Evolutionary conservation across 2,113 vertebrate species (phyloP), one percentile per base, ranked within the genome.

Genomic region (Pteronura brasiliensis): DNA sequence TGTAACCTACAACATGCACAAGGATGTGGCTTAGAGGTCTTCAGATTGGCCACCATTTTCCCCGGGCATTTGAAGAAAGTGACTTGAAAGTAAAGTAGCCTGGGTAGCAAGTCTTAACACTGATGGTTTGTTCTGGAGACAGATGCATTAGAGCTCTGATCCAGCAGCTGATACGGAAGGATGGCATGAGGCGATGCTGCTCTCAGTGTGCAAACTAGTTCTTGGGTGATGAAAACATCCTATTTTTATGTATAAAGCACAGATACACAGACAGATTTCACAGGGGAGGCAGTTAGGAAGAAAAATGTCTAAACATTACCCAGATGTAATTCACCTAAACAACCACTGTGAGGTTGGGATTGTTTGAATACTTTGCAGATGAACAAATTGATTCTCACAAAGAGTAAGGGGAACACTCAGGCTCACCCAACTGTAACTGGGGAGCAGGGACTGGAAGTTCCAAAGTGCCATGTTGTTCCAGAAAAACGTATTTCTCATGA

Each of bases 1-100:
- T 27, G 9, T 55, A 39, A 52, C 17, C 4, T 34, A 42, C 57
- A 21, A 18, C 29, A 23, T 0, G 0, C 23, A 20, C 6, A 20
- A 14, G 31, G 44, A 44, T 7, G 23, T 4, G 31, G 17, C 18
- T 92, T 52, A 31, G 39, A 4, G 0, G 2, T 36, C 82, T 39
- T 52, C 63, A 34, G 2, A 10, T 47, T 36, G 39, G 52, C 36
- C 18, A 18, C 3, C 1, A 0, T 55, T 42, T 44, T 52, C n/a
- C 44, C 44, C 27, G 15, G 12, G 71, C 9, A 14, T n/a, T 18
- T 21, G 61, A 57, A 36, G 69, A 44, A 42, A 36, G 74, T 47
- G 42, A 83, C 34, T 34, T 59, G 77, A 49, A 27, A 47, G 27
- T 34, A 15, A 17, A 39, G 34, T 25, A n/a, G 7, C 18, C 25